Evolutionary conservation across 2,113 vertebrate genomes (phyloP).

Genomic region (Malurus alboscapulatus): DNA sequence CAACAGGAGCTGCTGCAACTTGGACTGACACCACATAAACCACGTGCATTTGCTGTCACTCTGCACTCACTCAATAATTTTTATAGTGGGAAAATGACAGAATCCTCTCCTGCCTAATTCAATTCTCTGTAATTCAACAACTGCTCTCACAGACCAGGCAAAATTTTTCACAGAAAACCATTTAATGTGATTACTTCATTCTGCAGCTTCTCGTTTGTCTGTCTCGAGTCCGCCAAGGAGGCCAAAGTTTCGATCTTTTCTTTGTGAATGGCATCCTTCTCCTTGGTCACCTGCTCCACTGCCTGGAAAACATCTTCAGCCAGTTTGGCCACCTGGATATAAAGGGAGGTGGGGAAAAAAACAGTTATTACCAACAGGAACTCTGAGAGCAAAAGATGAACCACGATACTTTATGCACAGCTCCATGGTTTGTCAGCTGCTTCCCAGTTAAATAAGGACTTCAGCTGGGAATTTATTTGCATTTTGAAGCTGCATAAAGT

Average conservation of each 20-base stretch:
- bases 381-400: not conserved
- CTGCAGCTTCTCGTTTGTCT: constrained; percentile 80
- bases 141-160: not conserved
- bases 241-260: constrained; percentile 78
- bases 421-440: not conserved
- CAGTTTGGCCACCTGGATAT: constrained; percentile 75
- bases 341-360: not conserved
- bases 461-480: not conserved
- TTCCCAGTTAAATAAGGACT: not conserved
- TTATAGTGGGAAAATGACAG: not conserved
- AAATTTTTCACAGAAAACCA: not conserved
- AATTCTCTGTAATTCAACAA: not conserved
- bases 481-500: not conserved
- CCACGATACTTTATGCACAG: not conserved
- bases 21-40: not conserved
- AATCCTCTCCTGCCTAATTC: not conserved
- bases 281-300: constrained; percentile 81
- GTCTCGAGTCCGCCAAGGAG: constrained; percentile 76
- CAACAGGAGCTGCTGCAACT: not conserved
- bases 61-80: not conserved
- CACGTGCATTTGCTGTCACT: not conserved
- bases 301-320: constrained; percentile 81
- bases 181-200: constrained; percentile 78
- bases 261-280: constrained; percentile 72
- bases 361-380: not conserved